Conservation (phyloP, 2,113 vertebrate species). For the Prolemur simus region DNA sequence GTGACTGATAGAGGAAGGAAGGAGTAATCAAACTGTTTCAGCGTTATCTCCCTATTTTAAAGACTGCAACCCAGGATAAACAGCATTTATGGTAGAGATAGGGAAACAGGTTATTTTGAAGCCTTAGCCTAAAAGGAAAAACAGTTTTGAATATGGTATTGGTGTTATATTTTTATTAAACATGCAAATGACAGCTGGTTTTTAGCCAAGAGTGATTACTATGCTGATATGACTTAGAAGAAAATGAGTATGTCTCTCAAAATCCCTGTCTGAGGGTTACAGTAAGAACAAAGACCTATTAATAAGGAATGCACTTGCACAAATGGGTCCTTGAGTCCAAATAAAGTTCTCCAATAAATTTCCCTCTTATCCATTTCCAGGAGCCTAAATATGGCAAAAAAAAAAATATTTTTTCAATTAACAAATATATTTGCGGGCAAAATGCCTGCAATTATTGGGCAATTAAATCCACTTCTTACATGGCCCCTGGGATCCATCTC, state of each 20-base stretch:
- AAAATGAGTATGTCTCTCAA: conserved; percentile 84
- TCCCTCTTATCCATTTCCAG: conserved; percentile 80
- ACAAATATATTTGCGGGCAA: conserved; percentile 81
- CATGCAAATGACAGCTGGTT: conserved; percentile 85
- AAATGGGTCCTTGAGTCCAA: conserved; percentile 81
- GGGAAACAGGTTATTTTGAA: conserved; percentile 78
- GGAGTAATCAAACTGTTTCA: conserved; percentile 86
- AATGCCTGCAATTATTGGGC: conserved; percentile 56
- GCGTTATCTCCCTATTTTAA: conserved; percentile 83
- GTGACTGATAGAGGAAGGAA: conserved; percentile 83
- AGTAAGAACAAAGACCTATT: conserved; percentile 86
- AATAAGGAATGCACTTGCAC: conserved; percentile 82
- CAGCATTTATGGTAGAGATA: conserved; percentile 78
- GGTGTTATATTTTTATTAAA: conserved; percentile 86
- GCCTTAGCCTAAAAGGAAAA: conserved; percentile 81
- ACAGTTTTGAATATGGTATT: conserved; percentile 79
- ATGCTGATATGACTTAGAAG: conserved; percentile 85
- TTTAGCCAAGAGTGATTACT: conserved; percentile 87
- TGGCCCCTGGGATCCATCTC: conserved; percentile 48
- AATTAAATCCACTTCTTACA: conserved; percentile 51
- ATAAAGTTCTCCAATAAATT: conserved; percentile 81
- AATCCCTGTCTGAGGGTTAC: conserved; percentile 82
- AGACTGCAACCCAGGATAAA: conserved; percentile 82
- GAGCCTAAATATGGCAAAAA: conserved; percentile 77
- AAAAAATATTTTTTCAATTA: conserved; percentile 80